Base-by-base conservation (phyloP, 2,797 vertebrate species). In the Poeciliopsis gracilis region DNA sequence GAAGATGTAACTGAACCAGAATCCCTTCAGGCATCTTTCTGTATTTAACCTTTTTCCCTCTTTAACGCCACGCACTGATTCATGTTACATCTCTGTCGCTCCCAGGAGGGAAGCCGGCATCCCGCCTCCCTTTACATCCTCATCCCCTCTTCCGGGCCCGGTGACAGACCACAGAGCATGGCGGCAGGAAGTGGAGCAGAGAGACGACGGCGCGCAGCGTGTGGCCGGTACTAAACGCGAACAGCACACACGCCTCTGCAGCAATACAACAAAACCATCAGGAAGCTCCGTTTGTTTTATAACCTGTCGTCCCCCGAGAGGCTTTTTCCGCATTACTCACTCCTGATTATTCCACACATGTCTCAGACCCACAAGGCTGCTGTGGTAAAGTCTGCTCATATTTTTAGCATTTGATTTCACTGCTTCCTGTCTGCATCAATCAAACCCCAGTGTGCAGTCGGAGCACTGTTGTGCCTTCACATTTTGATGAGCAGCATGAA, bases 111-210 rank as follows among this genome's bases (percentile, higher is more conserved):
- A 76, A 77, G 61, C 16, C 1, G 30, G 76, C 75, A 53, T 87
- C 28, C 63, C 77, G 69, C 77, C 77, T 78, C 79, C 77, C 70
- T 57, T 41, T 63, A 70, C 20, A 36, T 83, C 78, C 36, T 20
- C 77, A 41, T 77, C 78, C 79, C 76, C 75, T 83, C 84, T 82
- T 84, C 74, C 55, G 25, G 79, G 78, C 75, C 71, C 18, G 73
- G 82, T 20, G 76, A 91, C 86, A 90, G 76, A 87, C 87, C 80
- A 76, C 84, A 77, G 86, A 87, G 84, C 78, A 77, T 73, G 77
- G 76, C 84, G 81, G 87, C 90, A 88, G 82, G 88, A 92, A 93
- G 90, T 89, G 84, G 89, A 91, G 88, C 90, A 91, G 80, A 85
- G 86, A 89, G 88, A 87, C 80, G 81, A 77, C 81, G 87, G 90